Conservation (phyloP, 2,888 invertebrate species). For the Diarsia dahlii region DNA sequence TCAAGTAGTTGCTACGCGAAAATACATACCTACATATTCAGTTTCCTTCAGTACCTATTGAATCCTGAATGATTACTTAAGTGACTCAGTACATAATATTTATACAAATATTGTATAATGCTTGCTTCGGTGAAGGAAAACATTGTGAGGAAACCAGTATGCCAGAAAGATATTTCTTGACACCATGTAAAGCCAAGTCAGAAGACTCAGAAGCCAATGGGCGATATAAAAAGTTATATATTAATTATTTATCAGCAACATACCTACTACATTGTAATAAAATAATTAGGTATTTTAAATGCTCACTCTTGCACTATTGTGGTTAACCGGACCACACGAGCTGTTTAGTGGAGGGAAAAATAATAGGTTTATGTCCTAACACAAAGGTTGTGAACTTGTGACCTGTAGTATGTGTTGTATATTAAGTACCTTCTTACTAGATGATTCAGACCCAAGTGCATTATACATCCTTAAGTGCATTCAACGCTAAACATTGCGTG, state of each 20-base stretch:
- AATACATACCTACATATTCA: not conserved
- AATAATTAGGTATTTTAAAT: slow-evolving; percentile 12
- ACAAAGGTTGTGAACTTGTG: not conserved
- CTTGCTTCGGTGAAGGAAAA: too few species aligned
- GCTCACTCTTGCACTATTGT: not conserved
- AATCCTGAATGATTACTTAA: not conserved
- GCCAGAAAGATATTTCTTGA: too few species aligned
- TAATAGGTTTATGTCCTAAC: slow-evolving; percentile 11
- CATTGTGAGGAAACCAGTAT: too few species aligned
- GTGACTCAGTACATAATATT: not conserved
- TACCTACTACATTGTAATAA: not conserved
- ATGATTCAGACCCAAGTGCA: not conserved
- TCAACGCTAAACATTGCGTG: not conserved
- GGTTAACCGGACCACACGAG: slow-evolving; percentile 16
- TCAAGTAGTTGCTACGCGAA: not conserved
- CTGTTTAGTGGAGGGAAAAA: slow-evolving; percentile 13
- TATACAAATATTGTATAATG: too few species aligned
- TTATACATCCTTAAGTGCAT: not conserved
- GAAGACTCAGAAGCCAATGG: too few species aligned
- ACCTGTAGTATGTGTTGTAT: not conserved
- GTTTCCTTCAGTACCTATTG: not conserved
- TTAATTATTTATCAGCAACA: too few species aligned
- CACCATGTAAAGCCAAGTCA: too few species aligned
- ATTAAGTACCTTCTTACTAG: not conserved
- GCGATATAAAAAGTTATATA: too few species aligned